phyloP scores from a whole-genome alignment of 2,113 vertebrate genomes.

The Thamnophis sirtalis region DNA sequence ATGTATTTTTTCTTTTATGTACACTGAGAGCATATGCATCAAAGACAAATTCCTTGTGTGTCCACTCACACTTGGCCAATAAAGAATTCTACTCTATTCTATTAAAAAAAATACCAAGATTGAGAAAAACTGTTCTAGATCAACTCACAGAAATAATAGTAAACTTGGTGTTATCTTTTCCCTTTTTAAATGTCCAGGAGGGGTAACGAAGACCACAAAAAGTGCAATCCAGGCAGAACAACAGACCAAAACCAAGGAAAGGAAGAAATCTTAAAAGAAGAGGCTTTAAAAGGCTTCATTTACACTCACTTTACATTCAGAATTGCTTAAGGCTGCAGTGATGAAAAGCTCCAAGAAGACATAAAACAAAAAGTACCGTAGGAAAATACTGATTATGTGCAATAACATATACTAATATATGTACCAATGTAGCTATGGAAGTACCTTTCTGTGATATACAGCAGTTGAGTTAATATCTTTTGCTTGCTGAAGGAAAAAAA shows the following conservation, averaged over 20 bases:
- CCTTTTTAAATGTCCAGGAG: background rate
- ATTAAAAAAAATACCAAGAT: background rate
- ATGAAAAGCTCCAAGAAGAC: background rate
- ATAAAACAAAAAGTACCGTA: background rate
- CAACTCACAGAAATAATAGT: background rate
- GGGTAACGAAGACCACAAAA: background rate
- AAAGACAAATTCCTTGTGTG: too few relatives aligned
- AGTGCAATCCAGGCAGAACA: background rate
- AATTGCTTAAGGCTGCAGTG: background rate
- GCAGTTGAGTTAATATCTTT: background rate
- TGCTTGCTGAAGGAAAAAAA: background rate
- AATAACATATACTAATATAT: background rate
- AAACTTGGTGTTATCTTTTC: background rate
- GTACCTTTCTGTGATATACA: background rate
- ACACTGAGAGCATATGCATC: too few relatives aligned
- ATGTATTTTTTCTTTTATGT: too few relatives aligned
- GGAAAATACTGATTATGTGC: background rate
- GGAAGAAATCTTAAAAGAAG: background rate
- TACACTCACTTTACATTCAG: background rate
- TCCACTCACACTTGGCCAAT: too few relatives aligned
- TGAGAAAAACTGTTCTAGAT: background rate
- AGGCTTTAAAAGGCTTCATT: background rate
- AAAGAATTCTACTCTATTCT: too few relatives aligned
- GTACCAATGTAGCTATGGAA: background rate
- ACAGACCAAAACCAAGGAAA: background rate